phyloP scores from a whole-genome alignment of 2,888 invertebrate genomes.

The Drosophila aldrichi region DNA sequence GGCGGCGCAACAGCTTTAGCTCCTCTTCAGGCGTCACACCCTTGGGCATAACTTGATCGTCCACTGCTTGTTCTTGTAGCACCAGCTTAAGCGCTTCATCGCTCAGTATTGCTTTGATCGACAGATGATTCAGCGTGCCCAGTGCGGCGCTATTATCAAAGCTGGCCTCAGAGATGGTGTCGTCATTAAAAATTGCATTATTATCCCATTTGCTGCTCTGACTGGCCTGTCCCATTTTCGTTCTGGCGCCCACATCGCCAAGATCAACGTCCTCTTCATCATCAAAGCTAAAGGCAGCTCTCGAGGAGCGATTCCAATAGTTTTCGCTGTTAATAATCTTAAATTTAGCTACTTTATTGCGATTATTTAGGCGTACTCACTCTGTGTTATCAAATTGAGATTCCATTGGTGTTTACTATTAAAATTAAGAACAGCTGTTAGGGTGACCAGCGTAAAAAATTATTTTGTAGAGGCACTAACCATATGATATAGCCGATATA shows the following conservation, averaged over 20 bases:
- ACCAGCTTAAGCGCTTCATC: constrained; percentile 80
- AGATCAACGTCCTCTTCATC: constrained; percentile 89
- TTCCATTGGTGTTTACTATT: constrained; percentile 38
- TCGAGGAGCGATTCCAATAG: constrained; percentile 92
- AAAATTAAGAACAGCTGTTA: constrained; percentile 33
- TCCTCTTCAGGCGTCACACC: constrained; percentile 84
- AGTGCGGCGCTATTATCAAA: constrained; percentile 78
- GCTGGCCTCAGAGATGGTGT: constrained; percentile 84
- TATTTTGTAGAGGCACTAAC: background rate
- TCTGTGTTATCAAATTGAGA: constrained; percentile 55
- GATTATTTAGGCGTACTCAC: constrained; percentile 15
- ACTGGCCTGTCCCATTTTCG: constrained; percentile 11
- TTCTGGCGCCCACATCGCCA: constrained; percentile 8
- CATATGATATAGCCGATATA: too few relatives aligned
- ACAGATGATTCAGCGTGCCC: constrained; percentile 79
- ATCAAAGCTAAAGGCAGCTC: constrained; percentile 91
- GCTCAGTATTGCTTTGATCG: constrained; percentile 82
- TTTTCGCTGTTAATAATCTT: constrained; percentile 87
- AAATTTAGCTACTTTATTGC: background rate
- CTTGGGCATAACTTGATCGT: constrained; percentile 79
- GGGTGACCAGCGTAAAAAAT: constrained; percentile 29
- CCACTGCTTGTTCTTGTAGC: constrained; percentile 80
- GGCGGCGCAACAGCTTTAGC: constrained; percentile 82
- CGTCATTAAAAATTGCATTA: constrained; percentile 78
- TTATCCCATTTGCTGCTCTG: constrained; percentile 61